Conservation (phyloP, 1,140 invertebrate genomes). For the Pseudobourletiella spinata region DNA sequence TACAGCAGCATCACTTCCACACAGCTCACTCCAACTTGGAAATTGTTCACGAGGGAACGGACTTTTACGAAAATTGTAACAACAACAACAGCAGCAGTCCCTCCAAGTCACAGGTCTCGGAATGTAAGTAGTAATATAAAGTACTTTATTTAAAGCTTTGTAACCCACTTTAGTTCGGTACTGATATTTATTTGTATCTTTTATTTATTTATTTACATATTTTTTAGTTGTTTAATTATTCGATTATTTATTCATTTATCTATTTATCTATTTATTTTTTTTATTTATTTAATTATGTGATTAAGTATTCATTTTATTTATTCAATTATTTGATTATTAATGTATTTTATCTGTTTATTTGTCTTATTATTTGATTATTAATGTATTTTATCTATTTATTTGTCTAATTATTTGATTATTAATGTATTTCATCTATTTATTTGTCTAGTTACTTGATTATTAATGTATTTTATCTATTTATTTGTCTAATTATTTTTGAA, state of each 20-base stretch:
- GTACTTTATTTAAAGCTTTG: too few relatives aligned
- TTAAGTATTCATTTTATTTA: background rate
- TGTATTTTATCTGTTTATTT: background rate
- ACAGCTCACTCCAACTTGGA: conserved; percentile 55
- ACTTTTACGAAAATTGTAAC: background rate
- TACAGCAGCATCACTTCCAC: conserved; percentile 89
- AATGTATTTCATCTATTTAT: too few relatives aligned
- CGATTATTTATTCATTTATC: too few relatives aligned
- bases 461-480: background rate
- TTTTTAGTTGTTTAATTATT: too few relatives aligned
- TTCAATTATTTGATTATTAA: too few relatives aligned
- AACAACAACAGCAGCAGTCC: background rate
- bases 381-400: too few relatives aligned
- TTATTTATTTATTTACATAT: background rate
- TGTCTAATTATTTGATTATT: too few relatives aligned
- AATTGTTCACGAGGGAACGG: conserved; percentile 27
- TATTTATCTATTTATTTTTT: too few relatives aligned
- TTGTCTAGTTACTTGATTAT: too few relatives aligned
- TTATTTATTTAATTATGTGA: background rate
- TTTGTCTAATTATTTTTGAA: background rate
- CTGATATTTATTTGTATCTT: background rate
- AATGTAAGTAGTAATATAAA: too few relatives aligned
- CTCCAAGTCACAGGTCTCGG: background rate
- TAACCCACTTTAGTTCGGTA: background rate
- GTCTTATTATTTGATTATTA: background rate